phyloP scores from a whole-genome alignment of 2,113 vertebrate genomes.

The Indicator indicator region DNA sequence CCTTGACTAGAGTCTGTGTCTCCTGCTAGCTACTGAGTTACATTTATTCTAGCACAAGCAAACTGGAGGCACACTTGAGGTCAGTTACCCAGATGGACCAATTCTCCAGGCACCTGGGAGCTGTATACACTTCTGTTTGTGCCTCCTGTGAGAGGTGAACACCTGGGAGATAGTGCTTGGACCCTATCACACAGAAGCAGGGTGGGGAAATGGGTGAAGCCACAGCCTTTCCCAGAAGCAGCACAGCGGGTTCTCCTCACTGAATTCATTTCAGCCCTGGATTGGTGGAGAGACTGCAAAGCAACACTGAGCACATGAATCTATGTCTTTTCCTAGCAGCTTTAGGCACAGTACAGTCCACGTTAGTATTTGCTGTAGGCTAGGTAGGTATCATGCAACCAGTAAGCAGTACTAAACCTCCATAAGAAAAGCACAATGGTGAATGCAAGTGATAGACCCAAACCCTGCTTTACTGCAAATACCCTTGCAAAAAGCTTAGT shows the following conservation, averaged over 20 bases:
- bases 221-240: neutral
- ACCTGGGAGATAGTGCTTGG: neutral
- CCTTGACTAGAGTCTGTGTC: neutral
- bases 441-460: neutral
- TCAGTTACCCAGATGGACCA: neutral
- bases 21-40: neutral
- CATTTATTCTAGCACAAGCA: neutral
- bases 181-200: neutral
- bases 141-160: neutral
- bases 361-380: neutral
- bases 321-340: neutral
- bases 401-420: neutral
- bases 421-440: neutral
- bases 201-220: neutral
- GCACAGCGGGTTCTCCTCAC: neutral
- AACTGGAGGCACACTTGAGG: neutral
- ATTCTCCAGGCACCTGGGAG: neutral
- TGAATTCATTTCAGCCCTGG: neutral
- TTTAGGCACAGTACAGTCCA: neutral
- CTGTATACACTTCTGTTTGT: neutral
- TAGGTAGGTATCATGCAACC: neutral
- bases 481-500: neutral
- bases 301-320: neutral
- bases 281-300: neutral
- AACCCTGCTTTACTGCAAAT: neutral